These are phyloP conservation scores for Thymelicus sylvestris DNA, from an alignment of 2,888 invertebrate genomes.

Conservation along the genomic window DNA sequence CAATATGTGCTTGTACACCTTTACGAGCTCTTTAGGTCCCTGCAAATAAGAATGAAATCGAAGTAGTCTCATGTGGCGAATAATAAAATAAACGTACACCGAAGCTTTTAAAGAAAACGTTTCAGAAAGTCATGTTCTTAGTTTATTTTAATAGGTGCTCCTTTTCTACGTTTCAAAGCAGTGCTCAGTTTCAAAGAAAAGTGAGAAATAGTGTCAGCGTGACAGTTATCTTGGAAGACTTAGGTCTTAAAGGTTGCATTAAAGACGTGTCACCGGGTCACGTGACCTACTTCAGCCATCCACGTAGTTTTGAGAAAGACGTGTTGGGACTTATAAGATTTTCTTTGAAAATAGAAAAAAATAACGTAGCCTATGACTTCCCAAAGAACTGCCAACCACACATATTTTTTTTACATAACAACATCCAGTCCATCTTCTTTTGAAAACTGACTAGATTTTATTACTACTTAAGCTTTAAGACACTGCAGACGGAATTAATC, in stretches of 20 bases:
- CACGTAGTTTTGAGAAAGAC: conserved; percentile 1
- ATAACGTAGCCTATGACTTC: neutral
- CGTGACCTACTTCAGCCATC: conserved; percentile 23
- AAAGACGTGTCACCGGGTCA: conserved; percentile 35
- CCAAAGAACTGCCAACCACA: neutral
- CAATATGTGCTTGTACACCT: no score
- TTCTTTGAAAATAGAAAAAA: neutral
- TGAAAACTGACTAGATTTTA: no score
- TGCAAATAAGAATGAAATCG: no score
- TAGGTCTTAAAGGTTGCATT: conserved; percentile 30
- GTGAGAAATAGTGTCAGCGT: conserved; percentile 33
- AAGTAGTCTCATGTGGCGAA: neutral
- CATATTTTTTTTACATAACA: neutral
- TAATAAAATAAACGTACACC: neutral
- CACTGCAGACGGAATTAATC: no score
- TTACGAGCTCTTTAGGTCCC: no score
- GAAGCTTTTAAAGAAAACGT: neutral
- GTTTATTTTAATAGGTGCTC: conserved; percentile 27
- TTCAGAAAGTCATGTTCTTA: neutral
- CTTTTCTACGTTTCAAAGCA: conserved; percentile 20
- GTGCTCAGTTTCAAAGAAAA: conserved; percentile 12
- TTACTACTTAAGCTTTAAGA: no score
- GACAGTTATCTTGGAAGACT: conserved; percentile 28
- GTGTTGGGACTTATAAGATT: neutral
- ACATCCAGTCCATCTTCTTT: no score